Conservation (phyloP, 2,888 invertebrate species). For the Orthonevra nobilis region DNA sequence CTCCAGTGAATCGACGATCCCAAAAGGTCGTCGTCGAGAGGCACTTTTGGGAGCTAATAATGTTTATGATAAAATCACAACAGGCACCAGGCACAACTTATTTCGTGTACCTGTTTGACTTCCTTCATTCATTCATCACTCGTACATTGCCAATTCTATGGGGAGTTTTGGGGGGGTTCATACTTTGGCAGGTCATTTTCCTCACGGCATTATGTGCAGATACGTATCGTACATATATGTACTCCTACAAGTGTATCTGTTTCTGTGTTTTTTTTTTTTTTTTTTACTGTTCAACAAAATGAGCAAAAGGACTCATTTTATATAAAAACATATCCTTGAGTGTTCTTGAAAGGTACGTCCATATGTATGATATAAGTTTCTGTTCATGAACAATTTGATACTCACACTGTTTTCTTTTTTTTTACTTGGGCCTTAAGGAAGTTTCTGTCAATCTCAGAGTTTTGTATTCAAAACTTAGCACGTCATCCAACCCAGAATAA, state of each 20-base stretch:
- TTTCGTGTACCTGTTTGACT: slow-evolving; percentile 49
- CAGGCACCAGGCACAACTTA: slow-evolving; percentile 42
- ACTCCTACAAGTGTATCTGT: no score
- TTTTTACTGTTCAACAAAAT: no score
- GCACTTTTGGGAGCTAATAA: slow-evolving; percentile 58
- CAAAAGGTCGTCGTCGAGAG: slow-evolving; percentile 50
- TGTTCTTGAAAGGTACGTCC: neutral
- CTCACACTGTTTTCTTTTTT: neutral
- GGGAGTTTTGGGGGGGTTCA: no score
- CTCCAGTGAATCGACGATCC: slow-evolving; percentile 50
- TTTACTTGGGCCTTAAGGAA: neutral
- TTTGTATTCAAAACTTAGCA: slow-evolving; percentile 8
- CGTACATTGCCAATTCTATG: slow-evolving; percentile 24
- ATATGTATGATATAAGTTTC: no score
- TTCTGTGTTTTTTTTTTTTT: no score
- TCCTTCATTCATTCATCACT: slow-evolving; percentile 11
- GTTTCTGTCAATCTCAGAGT: neutral
- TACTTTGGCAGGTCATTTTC: slow-evolving; percentile 31
- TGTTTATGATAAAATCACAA: slow-evolving; percentile 58
- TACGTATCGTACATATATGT: neutral
- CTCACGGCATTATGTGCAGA: slow-evolving; percentile 26
- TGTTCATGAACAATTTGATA: neutral
- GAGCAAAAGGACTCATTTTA: no score
- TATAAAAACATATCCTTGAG: neutral
- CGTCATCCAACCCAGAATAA: neutral